A percentile compares a stretch with the other conserved stretches of the same genome.
Conservation (phyloP, 2,113 vertebrate species). For the Pipra filicauda region DNA sequence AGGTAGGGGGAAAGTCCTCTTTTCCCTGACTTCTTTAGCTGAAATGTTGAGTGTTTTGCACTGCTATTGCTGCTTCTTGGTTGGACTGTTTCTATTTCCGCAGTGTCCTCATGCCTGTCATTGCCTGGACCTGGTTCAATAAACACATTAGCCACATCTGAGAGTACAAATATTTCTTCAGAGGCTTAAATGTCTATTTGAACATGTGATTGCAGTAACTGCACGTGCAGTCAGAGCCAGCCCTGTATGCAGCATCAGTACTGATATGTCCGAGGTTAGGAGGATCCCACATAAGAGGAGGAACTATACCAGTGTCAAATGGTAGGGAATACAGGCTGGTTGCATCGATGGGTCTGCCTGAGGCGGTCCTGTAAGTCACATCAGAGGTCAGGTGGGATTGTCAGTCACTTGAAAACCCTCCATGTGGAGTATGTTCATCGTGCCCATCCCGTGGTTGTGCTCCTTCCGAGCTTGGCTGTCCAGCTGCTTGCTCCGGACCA, state of each 20-base stretch:
- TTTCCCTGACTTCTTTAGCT: not conserved
- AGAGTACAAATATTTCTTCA: constrained; percentile 65
- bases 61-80: constrained; percentile 29
- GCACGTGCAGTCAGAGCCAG: not conserved
- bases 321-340: not conserved
- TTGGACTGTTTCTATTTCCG: constrained; percentile 48
- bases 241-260: not conserved
- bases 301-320: accelerated
- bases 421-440: accelerated
- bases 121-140: constrained; percentile 55
- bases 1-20: not conserved
- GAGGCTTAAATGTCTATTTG: constrained; percentile 53
- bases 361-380: not conserved
- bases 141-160: constrained; percentile 56
- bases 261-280: not conserved
- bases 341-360: not conserved
- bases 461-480: not conserved
- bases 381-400: not conserved
- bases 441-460: too few relatives aligned
- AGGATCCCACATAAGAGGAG: not conserved
- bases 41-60: constrained; percentile 10
- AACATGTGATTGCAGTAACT: constrained; percentile 17
- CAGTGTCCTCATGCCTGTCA: constrained; percentile 63
- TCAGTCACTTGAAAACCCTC: not conserved
- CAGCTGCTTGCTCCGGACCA: not conserved